These are phyloP conservation scores for Pseudonaja textilis DNA, from an alignment of 2,113 vertebrate species.

Conservation along the genomic window DNA sequence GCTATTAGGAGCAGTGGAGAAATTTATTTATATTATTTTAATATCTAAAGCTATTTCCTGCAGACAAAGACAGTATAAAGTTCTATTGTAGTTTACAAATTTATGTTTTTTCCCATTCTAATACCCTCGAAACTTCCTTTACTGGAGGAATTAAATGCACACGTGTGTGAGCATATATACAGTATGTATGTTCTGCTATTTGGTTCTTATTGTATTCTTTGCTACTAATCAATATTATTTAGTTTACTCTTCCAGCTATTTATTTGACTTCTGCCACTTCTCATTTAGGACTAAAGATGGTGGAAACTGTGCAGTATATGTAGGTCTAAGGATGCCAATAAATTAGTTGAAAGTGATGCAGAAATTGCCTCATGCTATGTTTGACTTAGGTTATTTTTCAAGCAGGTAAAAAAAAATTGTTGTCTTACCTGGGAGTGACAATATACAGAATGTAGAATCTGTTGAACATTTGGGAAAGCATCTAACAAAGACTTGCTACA, in stretches of 20 bases:
- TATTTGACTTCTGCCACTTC: neutral
- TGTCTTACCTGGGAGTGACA: neutral
- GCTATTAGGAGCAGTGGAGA: neutral
- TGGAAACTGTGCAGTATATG: neutral
- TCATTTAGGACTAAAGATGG: neutral
- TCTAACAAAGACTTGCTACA: neutral
- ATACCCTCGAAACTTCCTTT: neutral
- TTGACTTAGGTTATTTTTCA: neutral
- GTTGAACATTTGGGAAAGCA: neutral
- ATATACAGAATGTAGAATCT: neutral
- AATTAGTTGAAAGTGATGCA: neutral
- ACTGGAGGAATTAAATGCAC: neutral
- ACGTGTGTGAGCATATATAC: neutral
- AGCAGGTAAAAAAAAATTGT: neutral
- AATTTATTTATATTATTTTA: neutral
- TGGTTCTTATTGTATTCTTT: neutral
- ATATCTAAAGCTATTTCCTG: neutral
- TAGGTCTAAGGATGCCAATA: neutral
- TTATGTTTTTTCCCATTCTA: neutral
- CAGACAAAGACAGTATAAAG: neutral
- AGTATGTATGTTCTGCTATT: neutral
- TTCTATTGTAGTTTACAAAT: neutral
- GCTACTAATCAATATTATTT: neutral
- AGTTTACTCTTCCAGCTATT: neutral
- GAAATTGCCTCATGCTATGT: neutral